Conservation (phyloP, 2,113 vertebrate genomes). For the Sinosuthora webbiana region DNA sequence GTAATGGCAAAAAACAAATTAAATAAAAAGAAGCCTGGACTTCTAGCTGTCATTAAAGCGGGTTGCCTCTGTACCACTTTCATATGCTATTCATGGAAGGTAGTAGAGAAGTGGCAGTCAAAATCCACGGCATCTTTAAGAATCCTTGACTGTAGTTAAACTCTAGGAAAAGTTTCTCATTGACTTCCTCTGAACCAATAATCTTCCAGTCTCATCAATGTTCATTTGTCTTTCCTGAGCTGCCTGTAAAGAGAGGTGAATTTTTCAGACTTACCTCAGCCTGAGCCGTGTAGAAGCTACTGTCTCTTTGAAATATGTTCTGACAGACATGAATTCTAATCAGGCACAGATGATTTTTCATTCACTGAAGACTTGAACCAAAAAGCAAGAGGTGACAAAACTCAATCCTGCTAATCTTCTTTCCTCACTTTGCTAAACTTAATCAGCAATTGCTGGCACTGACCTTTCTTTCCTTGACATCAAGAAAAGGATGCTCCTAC, state of each 20-base stretch:
- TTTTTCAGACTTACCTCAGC: neutral
- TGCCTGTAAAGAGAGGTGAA: neutral
- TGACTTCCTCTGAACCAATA: neutral
- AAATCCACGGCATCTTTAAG: neutral
- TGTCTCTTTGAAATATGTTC: conserved; percentile 21
- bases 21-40: neutral
- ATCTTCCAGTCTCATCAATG: neutral
- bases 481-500: neutral
- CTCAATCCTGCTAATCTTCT: conserved; percentile 25
- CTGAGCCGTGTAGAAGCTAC: neutral
- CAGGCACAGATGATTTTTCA: conserved; percentile 9
- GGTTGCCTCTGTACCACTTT: neutral
- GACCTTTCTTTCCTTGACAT: neutral
- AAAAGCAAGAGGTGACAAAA: neutral
- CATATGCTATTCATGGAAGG: neutral
- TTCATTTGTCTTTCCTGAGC: conserved; percentile 16
- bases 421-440: neutral
- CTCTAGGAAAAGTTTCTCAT: neutral
- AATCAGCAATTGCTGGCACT: neutral
- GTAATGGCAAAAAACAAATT: neutral
- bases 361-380: neutral
- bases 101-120: neutral
- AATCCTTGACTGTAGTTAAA: neutral
- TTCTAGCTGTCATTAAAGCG: neutral
- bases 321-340: conserved; percentile 17